Evolutionary conservation across 2,888 invertebrate species (phyloP).

Genomic region (Neoaliturus tenellus): DNA sequence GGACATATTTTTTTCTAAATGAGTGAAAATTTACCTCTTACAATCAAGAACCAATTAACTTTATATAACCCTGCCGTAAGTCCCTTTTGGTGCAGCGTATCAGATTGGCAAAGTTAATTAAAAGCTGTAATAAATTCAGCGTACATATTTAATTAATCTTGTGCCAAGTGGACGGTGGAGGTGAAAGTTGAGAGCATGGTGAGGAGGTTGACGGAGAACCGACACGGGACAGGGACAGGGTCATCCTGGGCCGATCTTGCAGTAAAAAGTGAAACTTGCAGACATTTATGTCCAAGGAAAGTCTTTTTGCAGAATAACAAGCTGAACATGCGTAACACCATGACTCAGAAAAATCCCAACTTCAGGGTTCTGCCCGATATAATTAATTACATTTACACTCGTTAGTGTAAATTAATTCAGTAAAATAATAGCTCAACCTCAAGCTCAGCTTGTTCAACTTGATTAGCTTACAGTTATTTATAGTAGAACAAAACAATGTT

Average conservation of each 20-base stretch:
- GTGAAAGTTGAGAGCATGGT: neutral
- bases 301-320: neutral
- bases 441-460: no score
- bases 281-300: neutral
- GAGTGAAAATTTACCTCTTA: no score
- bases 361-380: no score
- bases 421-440: no score
- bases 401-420: no score
- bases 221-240: neutral
- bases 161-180: neutral
- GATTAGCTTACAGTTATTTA: no score
- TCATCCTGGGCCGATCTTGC: neutral
- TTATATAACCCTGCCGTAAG: neutral
- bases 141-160: slow-evolving; percentile 19
- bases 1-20: no score
- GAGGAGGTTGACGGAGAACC: neutral
- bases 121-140: neutral
- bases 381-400: no score
- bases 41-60: no score
- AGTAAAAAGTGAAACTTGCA: neutral
- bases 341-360: no score
- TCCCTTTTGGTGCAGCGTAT: neutral
- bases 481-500: no score
- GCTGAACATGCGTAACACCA: neutral
- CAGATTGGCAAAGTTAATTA: neutral